Percentiles rank a stretch among this genome's conserved stretches.
Evolutionary conservation across 2,888 invertebrate genomes (phyloP).

Genomic region (Torymus tubicola): DNA sequence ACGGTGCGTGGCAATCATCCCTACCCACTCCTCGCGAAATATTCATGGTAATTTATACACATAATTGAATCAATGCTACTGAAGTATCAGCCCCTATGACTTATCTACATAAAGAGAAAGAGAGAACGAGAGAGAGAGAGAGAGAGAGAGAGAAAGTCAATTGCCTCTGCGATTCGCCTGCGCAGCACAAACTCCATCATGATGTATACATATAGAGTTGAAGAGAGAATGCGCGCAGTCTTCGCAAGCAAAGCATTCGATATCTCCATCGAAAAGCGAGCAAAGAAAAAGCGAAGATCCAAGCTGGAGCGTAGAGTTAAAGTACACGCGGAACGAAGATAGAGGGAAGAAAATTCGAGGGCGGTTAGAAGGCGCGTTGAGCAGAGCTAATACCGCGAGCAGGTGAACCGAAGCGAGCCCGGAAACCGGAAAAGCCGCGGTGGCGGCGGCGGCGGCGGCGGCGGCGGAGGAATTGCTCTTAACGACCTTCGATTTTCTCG

Average conservation of each 20-base stretch:
- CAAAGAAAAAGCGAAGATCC: constrained; percentile 14
- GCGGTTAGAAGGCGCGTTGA: constrained; percentile 4
- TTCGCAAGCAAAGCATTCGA: background rate
- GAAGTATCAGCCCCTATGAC: too few species aligned
- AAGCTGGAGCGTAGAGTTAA: background rate
- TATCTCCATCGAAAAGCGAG: constrained; percentile 4
- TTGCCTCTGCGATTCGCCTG: too few species aligned
- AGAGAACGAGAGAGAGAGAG: constrained; percentile 25
- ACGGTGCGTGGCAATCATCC: too few species aligned
- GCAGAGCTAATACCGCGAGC: constrained; percentile 23
- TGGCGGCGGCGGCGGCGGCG: too few species aligned
- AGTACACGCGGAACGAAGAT: constrained; percentile 37
- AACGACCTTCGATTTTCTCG: constrained; percentile 72
- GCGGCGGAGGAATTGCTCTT: constrained; percentile 68
- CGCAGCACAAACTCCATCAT: too few species aligned
- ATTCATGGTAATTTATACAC: too few species aligned
- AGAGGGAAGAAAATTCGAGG: constrained; percentile 34
- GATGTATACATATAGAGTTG: too few species aligned
- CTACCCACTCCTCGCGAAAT: too few species aligned
- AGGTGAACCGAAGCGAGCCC: constrained; percentile 12
- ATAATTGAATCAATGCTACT: too few species aligned
- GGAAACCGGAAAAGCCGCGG: constrained; percentile 56
- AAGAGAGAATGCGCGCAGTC: too few species aligned
- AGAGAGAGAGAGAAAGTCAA: constrained; percentile 11
- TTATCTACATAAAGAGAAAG: background rate